Conservation (phyloP, 53 echinoderm and acorn worm genomes). For the Astropecten irregularis region DNA sequence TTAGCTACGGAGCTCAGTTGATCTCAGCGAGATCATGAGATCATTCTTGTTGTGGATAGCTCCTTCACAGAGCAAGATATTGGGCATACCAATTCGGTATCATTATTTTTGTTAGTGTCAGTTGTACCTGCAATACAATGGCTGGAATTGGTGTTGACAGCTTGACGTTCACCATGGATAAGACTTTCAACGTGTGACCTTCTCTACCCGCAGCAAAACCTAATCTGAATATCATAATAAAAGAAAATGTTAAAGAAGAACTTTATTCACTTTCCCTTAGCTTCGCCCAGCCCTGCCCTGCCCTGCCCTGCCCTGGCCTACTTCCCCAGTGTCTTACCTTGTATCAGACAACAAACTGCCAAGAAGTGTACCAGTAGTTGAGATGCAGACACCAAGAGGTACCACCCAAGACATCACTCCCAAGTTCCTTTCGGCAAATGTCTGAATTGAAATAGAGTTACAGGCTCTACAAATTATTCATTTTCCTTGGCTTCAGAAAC, state of each 20-base stretch:
- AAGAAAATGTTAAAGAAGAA: neutral
- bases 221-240: neutral
- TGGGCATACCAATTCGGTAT: neutral
- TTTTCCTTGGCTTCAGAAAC: too few species aligned
- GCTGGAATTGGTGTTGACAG: conserved; percentile 15
- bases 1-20: neutral
- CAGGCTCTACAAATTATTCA: too few species aligned
- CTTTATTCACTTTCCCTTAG: neutral
- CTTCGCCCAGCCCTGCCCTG: neutral
- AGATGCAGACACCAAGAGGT: conserved; percentile 26
- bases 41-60: neutral
- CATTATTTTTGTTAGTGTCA: neutral
- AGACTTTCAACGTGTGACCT: conserved; percentile 8
- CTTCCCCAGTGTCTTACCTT: neutral
- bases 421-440: conserved; percentile 24
- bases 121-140: neutral
- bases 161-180: conserved; percentile 25
- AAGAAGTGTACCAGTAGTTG: neutral
- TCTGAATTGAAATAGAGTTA: too few species aligned
- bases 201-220: conserved; percentile 25
- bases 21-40: neutral
- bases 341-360: conserved; percentile 8
- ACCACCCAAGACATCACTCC: conserved; percentile 37
- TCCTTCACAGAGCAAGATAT: neutral
- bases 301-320: neutral